Percentiles rank a stretch among this genome's conserved stretches.
phyloP scores from a whole-genome alignment of 2,113 vertebrate species.

The Saimiri boliviensis region DNA sequence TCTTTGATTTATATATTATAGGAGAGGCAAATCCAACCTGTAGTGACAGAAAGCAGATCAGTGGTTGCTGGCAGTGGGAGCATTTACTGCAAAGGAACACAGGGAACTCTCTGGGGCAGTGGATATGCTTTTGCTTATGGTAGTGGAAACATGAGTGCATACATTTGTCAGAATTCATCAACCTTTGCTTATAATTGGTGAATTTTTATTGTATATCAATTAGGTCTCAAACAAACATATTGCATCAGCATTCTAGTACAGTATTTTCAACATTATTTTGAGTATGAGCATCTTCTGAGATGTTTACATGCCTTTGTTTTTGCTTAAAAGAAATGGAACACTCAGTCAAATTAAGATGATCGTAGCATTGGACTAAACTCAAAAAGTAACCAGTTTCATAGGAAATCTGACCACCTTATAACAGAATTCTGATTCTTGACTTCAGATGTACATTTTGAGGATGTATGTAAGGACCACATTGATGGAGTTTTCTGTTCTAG shows the following conservation, averaged over 20 bases:
- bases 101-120: neutral
- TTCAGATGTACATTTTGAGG: neutral
- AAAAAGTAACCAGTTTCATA: neutral
- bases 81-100: neutral
- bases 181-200: neutral
- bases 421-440: constrained; percentile 11
- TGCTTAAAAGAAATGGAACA: neutral
- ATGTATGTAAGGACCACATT: neutral
- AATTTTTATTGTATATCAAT: neutral
- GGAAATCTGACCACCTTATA: neutral
- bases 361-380: neutral
- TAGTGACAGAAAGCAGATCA: neutral
- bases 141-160: neutral
- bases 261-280: neutral
- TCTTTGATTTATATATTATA: neutral
- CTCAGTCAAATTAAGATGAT: neutral
- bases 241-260: neutral
- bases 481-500: neutral
- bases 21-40: neutral
- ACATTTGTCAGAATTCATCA: neutral
- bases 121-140: neutral
- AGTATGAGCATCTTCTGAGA: neutral
- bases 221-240: neutral
- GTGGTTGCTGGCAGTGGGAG: neutral
- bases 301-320: neutral